Evolutionary conservation across 2,113 vertebrate species (phyloP), one percentile per base, ranked within the genome.

Genomic region (Apus apus): DNA sequence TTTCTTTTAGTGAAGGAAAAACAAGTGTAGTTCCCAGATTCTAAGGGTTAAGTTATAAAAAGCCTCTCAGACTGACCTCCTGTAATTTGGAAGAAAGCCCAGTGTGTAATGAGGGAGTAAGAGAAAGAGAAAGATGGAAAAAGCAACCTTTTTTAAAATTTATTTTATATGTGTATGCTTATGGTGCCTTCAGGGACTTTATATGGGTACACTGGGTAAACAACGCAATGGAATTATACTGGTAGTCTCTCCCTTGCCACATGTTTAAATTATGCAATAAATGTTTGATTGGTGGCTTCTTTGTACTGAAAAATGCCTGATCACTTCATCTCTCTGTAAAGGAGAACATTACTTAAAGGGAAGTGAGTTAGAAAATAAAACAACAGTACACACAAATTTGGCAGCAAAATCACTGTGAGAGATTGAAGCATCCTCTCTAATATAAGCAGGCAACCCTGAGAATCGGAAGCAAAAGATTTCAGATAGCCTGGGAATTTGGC

Each of bases 191-290:
- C 36, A 67, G 96, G 95, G 90, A 95, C 80, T 89, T 94, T n/a
- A 60, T 94, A 60, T 85, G 81, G 78, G 48, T 81, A 58, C 8
- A 5, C 58, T 78, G 89, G 73, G 66, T 79, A 97, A 97, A 88
- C 30, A 96, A 88, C 85, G 93, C 68, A 68, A 17, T 72, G 80
- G 77, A 97, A 95, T 95, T 94, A 85, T 75, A 57, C 77, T 36
- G 15, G 75, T 94, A 96, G 92, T 92, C 87, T 97, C 30, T 94
- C 60, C 86, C 43, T 76, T 45, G 22, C 77, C 85, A 71, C 58
- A 65, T 16, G 48, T 93, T 93, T 96, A 93, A 97, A 95, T 97
- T 94, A 96, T 96, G 88, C 87, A 97, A 70, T 89, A 89, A 87
- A 89, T 93, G 56, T 77, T 94, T 95, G 76, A 87, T 85, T 85